A percentile compares a stretch with the other conserved stretches of the same genome.
Evolutionary conservation across 1,140 invertebrate species (phyloP).

Genomic region (Formica exsecta): DNA sequence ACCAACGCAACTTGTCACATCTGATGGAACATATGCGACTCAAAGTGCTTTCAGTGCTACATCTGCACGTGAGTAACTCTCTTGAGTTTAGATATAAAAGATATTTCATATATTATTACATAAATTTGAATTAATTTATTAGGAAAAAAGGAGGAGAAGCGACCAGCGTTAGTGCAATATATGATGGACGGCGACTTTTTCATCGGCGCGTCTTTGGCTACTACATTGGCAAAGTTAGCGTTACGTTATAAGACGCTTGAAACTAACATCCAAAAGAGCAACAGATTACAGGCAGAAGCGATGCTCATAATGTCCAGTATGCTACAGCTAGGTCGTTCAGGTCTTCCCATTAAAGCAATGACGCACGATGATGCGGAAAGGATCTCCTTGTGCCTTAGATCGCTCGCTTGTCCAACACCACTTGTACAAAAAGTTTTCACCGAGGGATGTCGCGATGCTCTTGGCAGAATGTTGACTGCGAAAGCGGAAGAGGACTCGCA

Average conservation of each 20-base stretch:
- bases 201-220: conserved; percentile 96
- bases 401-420: conserved; percentile 92
- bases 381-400: conserved; percentile 93
- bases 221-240: conserved; percentile 96
- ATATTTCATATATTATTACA: background rate
- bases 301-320: conserved; percentile 96
- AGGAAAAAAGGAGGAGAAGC: conserved; percentile 89
- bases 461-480: conserved; percentile 94
- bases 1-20: conserved; percentile 93
- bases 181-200: conserved; percentile 98
- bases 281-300: conserved; percentile 92
- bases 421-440: conserved; percentile 93
- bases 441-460: conserved; percentile 92
- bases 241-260: conserved; percentile 89
- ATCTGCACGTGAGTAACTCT: conserved; percentile 70
- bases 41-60: conserved; percentile 97
- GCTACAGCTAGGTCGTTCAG: conserved; percentile 91
- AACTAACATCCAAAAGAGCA: conserved; percentile 88
- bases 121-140: conserved; percentile 59
- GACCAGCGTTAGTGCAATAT: conserved; percentile 94
- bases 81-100: background rate
- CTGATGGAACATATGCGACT: conserved; percentile 99
- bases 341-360: conserved; percentile 91
- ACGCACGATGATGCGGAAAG: conserved; percentile 98
- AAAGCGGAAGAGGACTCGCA: conserved; percentile 92